Evolutionary conservation across 2,113 vertebrate genomes (phyloP), one percentile per base, ranked within the genome.

Genomic region (Furnarius figulus): DNA sequence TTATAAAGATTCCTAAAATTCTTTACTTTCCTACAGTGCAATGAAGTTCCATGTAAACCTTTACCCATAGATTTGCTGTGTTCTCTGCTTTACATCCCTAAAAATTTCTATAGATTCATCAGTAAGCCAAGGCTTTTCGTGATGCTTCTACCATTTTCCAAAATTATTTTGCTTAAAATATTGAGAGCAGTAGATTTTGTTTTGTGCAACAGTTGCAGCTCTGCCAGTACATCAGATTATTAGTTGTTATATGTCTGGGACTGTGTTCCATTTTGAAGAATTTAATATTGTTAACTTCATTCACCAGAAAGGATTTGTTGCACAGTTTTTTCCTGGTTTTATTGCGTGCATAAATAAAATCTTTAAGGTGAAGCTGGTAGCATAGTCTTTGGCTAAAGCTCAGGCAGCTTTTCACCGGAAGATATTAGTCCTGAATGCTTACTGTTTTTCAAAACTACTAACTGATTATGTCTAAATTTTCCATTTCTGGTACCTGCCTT

Each of bases 1-100:
- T 96, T 94, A 93, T 93, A 95, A 96, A 94, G 92, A 96, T 97
- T 96, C 96, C 76, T 94, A 81, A 95, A 95, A 96, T 97, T 91
- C 78, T 94, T 95, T 91, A 81, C 79, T 91, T 93, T 96, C 40
- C 73, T 94, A 65, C 66, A 70, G 66, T 53, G 52, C 13, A 84
- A 73, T 95, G 70, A 95, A 90, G 47, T 61, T 87, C 77, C 77
- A 15, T 93, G 79, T 82, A 62, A 78, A 39, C 8, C 42, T 63
- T 37, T 84, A 61, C 59, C 42, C n/a, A 40, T 42, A 94, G 27
- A 75, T 91, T 86, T 59, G 47, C 42, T 87, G 74, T 78, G 55
- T 92, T 93, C 76, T 30, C 28, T 86, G 47, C n/a, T 91, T 92
- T 86, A 56, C 30, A 65, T 52, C 16, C n/a, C n/a, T 72, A 90